These are phyloP conservation scores for Odontomyia ornata DNA, from an alignment of 2,888 invertebrate species.

Conservation along the genomic window DNA sequence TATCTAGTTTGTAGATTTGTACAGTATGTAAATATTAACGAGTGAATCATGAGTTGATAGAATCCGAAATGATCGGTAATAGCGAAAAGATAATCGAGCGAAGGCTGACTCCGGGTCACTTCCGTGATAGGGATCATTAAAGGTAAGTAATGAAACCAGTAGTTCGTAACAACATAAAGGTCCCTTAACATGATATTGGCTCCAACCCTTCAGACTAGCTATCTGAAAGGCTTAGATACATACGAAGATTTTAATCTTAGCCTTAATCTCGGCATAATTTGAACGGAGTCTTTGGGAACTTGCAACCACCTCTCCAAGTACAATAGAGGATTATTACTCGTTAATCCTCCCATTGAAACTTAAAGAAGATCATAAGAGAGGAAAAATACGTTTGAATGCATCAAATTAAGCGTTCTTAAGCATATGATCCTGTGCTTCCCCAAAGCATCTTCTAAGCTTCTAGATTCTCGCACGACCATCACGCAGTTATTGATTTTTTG, in stretches of 20 bases:
- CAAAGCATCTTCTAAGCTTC: background rate
- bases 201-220: background rate
- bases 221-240: background rate
- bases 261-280: constrained; percentile 31
- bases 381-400: constrained; percentile 30
- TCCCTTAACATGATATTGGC: too few relatives aligned
- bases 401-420: constrained; percentile 37
- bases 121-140: background rate
- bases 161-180: too few relatives aligned
- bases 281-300: constrained; percentile 9
- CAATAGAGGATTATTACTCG: constrained; percentile 38
- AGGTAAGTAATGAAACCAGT: background rate
- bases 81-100: background rate
- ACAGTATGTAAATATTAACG: background rate
- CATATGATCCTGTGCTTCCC: background rate
- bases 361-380: background rate
- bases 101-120: too few relatives aligned
- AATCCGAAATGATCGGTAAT: constrained; percentile 17
- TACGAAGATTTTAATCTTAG: constrained; percentile 38
- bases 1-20: background rate
- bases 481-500: background rate
- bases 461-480: background rate
- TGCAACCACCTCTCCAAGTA: background rate
- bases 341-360: constrained; percentile 32
- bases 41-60: background rate